Percentiles rank a stretch among this genome's conserved stretches.
These are phyloP conservation scores for Gerris buenoi DNA, from an alignment of 1,140 invertebrate species.

Conservation along the genomic window DNA sequence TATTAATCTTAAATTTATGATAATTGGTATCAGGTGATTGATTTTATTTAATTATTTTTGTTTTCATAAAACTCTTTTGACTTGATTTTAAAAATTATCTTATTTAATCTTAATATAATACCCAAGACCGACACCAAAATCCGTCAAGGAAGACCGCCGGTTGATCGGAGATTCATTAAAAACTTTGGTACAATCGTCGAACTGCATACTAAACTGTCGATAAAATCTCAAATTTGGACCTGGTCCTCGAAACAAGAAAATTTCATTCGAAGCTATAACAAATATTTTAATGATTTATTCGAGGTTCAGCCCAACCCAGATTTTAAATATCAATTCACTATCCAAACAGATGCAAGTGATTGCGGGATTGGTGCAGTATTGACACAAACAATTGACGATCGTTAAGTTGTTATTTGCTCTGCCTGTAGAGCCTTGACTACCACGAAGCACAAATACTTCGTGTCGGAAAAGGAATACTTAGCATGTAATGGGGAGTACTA, in stretches of 20 bases:
- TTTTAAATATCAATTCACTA: slow-evolving; percentile 21
- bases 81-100: too few relatives aligned
- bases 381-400: slow-evolving; percentile 17
- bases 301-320: slow-evolving; percentile 3
- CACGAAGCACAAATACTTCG: slow-evolving; percentile 27
- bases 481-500: too few relatives aligned
- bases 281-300: neutral
- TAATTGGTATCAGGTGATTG: too few relatives aligned
- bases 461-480: slow-evolving; percentile 31
- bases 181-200: neutral
- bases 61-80: too few relatives aligned
- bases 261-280: neutral
- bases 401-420: slow-evolving; percentile 25
- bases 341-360: slow-evolving; percentile 25
- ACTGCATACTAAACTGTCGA: neutral
- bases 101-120: too few relatives aligned
- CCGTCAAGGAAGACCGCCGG: slow-evolving; percentile 11
- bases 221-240: neutral
- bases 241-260: neutral
- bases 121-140: too few relatives aligned
- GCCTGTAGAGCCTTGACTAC: slow-evolving; percentile 23
- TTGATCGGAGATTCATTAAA: slow-evolving; percentile 15
- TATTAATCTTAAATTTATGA: too few relatives aligned
- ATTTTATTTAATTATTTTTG: too few relatives aligned
- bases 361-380: slow-evolving; percentile 24